These are phyloP conservation scores for Sebastes steindachneri DNA, from an alignment of 2,797 vertebrate species.

Conservation along the genomic window DNA sequence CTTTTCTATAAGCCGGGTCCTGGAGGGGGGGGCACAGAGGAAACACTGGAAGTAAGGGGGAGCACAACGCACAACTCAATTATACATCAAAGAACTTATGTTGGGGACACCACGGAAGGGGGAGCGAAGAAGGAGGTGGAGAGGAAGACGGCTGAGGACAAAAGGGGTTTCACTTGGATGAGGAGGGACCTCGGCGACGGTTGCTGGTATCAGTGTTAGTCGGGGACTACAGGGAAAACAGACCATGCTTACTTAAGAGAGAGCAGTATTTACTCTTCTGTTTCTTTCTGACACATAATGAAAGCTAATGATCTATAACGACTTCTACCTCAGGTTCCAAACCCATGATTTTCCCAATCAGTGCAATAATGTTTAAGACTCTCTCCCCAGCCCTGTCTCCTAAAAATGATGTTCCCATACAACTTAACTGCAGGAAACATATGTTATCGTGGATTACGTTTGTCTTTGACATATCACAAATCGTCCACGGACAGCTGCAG, in stretches of 20 bases:
- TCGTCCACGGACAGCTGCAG: neutral
- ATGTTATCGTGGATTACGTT: neutral
- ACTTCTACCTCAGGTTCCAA: neutral
- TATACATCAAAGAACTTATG: slow-evolving; percentile 78
- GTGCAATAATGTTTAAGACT: neutral
- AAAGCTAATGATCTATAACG: neutral
- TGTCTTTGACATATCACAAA: neutral
- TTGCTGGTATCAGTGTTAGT: neutral
- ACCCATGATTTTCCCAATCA: neutral
- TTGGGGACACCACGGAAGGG: slow-evolving; percentile 33
- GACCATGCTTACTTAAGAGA: neutral
- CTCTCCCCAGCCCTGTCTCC: neutral
- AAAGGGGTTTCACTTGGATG: slow-evolving; percentile 15
- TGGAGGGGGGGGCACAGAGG: neutral
- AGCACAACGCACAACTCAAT: slow-evolving; percentile 63
- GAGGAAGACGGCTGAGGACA: neutral
- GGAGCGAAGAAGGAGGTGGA: neutral
- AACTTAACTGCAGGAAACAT: neutral
- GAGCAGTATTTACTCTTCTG: neutral
- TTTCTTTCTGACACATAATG: neutral
- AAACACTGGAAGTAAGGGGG: slow-evolving; percentile 13
- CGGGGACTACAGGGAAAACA: neutral
- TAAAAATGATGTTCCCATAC: neutral
- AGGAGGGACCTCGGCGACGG: slow-evolving; percentile 2
- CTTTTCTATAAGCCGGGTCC: slow-evolving; percentile 37